These are phyloP conservation scores for Heliconius ethilla DNA, from an alignment of 2,888 invertebrate species.

Conservation along the genomic window DNA sequence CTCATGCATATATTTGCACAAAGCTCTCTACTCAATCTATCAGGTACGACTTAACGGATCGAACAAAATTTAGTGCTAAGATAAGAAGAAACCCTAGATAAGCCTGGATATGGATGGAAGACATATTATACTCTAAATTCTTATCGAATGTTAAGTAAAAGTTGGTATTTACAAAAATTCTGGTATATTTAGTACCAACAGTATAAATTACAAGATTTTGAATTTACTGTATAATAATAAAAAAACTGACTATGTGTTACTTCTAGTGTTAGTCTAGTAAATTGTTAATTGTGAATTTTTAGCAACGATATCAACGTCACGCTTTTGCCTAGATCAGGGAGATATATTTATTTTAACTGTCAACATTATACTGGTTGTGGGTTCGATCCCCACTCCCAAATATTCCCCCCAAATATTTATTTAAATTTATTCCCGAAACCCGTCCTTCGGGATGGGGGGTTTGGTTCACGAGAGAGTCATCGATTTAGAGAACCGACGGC, in stretches of 20 bases:
- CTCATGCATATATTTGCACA: constrained; percentile 16
- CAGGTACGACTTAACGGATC: constrained; percentile 17
- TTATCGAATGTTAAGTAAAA: not conserved
- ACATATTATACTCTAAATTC: not conserved
- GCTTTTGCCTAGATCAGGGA: not conserved
- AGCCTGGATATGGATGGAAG: constrained; percentile 8
- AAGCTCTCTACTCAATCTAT: constrained; percentile 5
- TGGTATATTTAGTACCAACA: not conserved
- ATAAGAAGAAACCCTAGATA: constrained; percentile 20
- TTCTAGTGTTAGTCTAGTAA: not conserved
- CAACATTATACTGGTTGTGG: not conserved
- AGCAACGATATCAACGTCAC: not conserved
- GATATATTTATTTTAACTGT: not conserved
- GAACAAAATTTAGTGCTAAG: constrained; percentile 24
- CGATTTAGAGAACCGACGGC: too few species aligned
- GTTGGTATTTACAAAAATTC: not conserved
- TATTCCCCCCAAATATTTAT: too few species aligned
- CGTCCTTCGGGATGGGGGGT: too few species aligned
- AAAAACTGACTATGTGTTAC: not conserved
- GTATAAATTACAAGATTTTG: not conserved
- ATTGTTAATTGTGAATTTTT: not conserved
- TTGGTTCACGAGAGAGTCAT: too few species aligned
- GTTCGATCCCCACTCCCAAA: too few species aligned
- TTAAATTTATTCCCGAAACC: too few species aligned
- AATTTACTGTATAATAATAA: not conserved